phyloP scores from a whole-genome alignment of 2,888 invertebrate genomes.

The Thereva unica region DNA sequence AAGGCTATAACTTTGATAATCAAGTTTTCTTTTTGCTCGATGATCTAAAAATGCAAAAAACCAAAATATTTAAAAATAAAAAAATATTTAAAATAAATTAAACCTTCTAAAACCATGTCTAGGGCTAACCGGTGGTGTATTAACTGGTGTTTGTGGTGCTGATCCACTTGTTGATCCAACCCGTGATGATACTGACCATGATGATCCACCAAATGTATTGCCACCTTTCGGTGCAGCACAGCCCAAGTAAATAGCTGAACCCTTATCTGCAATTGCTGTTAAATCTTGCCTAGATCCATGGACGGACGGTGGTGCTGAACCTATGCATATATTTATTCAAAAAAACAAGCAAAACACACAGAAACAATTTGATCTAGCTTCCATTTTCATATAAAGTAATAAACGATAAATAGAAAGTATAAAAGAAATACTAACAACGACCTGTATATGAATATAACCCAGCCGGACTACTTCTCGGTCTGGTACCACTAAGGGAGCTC shows the following conservation, averaged over 20 bases:
- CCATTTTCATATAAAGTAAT: not conserved
- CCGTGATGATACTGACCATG: slow-evolving; percentile 58
- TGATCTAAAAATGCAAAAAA: not conserved
- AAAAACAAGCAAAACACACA: not conserved
- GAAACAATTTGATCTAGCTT: not conserved
- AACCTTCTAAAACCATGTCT: slow-evolving; percentile 64
- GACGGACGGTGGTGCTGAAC: slow-evolving; percentile 74
- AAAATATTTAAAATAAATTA: not conserved
- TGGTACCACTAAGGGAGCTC: slow-evolving; percentile 54
- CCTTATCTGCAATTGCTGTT: slow-evolving; percentile 63
- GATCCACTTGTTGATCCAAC: slow-evolving; percentile 66
- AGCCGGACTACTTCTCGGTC: slow-evolving; percentile 78
- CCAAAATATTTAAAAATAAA: not conserved
- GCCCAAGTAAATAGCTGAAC: slow-evolving; percentile 67
- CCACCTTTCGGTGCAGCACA: slow-evolving; percentile 54
- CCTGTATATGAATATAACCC: slow-evolving; percentile 78
- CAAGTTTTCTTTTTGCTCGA: too few species aligned
- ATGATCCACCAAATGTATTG: slow-evolving; percentile 44
- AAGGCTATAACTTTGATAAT: too few species aligned
- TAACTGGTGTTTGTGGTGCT: slow-evolving; percentile 73
- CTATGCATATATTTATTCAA: slow-evolving; percentile 53
- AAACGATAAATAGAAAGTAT: not conserved
- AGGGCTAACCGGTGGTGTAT: slow-evolving; percentile 77
- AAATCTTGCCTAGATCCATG: slow-evolving; percentile 73
- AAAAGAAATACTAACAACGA: slow-evolving; percentile 43